Evolutionary conservation across 2,797 vertebrate genomes (phyloP), one percentile per base, ranked within the genome.

Genomic region (Ctenopoma multispine): DNA sequence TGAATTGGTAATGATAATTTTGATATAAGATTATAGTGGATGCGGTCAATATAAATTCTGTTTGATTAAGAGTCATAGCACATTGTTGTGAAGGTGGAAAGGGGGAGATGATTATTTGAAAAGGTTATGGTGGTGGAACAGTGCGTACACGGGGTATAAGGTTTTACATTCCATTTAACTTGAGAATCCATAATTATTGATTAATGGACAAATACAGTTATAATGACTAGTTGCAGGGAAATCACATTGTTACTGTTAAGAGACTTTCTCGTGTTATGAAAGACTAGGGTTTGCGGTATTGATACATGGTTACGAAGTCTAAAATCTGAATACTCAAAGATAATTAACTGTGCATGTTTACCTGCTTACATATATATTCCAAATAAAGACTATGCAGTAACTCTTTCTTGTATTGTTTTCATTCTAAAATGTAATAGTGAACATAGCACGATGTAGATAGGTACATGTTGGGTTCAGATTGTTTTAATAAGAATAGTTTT

Each of bases 301-400:
- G 27, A 61, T 17, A 27, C 17, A 14, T 1, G 27, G 15, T 84
- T 74, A 75, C 56, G 43, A 61, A 71, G n/a, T 53, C 36, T 59
- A 5, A 58, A 18, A 69, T 51, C 20, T 29, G 50, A 44, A 68
- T 38, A 13, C 20, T 64, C 5, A 10, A 7, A 20, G 24, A 51
- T 7, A 4, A 31, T 59, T 59, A 20, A 57, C 15, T 68, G 38
- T 82, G 76, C 63, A 79, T 82, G 79, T 69, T 86, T 74, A 64
- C 54, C 61, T 72, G 54, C 49, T 78, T 66, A 17, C 61, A 53
- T 23, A 79, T 83, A 50, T 84, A 85, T 62, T 81, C 65, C 63
- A 72, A 92, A 91, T 92, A 90, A 91, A 93, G 63, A 48, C 67
- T 65, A 78, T 81, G 85, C 82, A 86, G 61, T 17, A n/a, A 34